Evolutionary conservation across 2,113 vertebrate genomes (phyloP), one percentile per base, ranked within the genome.

Genomic region (Erythrocebus patas): DNA sequence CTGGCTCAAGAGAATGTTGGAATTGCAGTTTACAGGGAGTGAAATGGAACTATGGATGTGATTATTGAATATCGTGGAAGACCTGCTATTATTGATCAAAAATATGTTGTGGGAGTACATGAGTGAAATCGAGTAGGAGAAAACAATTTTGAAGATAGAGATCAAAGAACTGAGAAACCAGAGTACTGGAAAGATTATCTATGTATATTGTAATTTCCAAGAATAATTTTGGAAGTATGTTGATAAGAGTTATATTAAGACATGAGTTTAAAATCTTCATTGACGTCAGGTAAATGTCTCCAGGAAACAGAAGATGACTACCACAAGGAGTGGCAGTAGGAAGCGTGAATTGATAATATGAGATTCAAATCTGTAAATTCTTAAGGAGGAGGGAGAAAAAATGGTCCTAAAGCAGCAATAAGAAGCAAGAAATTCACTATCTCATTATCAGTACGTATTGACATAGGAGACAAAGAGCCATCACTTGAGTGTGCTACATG

Each of bases 111-210:
- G 32, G 52, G 25, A 59, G 25, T 27, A 73, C 16, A 2, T 70
- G 43, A 85, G 17, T 73, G 52, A 79, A 3, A 4, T 1, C 27
- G 7, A 45, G 38, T 64, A 45, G 20, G 43, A 84, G 48, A 70
- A 90, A 75, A 25, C 38, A 50, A 76, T 32, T 95, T 79, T 93
- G 48, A 66, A 75, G 94, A 52, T n/a, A 66, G 27, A 96, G 22
- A 85, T 75, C 70, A 93, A 88, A 82, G 96, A 97, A 59, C 11
- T 18, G 10, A 94, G 59, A 86, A 94, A 4, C 16, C 25, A 43
- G 52, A 11, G 6, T 48, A n/a, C 13, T 72, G 20, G 91, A 92
- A 82, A 45, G 8, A 90, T 75, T 35, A 64, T 75, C 45, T 73
- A 1, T 68, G n/a, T 61, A 32, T 27, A 30, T 75, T 55, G 9